Percentiles rank a stretch among this genome's conserved stretches.
phyloP scores from a whole-genome alignment of 1,140 invertebrate genomes.

The Laodelphax striatellus region DNA sequence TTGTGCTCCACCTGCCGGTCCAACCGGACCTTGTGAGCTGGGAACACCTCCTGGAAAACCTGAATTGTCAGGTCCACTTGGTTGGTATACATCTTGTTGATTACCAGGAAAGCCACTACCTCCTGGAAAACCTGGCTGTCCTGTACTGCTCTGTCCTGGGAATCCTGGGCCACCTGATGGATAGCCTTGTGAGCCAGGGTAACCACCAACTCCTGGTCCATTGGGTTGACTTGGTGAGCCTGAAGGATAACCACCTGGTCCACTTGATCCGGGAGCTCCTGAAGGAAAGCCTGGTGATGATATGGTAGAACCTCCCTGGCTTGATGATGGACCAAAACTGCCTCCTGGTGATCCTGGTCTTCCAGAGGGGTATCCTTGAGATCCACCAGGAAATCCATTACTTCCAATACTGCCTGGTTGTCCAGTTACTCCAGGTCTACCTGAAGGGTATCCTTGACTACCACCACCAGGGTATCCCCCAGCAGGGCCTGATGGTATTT shows the following conservation, averaged over 20 bases:
- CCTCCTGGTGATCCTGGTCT: slow-evolving; percentile 9
- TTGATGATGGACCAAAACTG: neutral
- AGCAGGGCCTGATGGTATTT: slow-evolving; percentile 11
- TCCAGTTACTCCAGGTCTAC: slow-evolving; percentile 18
- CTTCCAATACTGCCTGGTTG: slow-evolving; percentile 14
- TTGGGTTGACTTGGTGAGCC: neutral
- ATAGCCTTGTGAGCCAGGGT: neutral
- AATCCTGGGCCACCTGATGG: neutral
- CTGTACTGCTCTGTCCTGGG: neutral
- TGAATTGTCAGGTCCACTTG: slow-evolving; percentile 4
- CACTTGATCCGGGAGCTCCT: slow-evolving; percentile 15
- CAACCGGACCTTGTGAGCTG: slow-evolving; percentile 5
- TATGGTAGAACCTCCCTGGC: slow-evolving; percentile 21
- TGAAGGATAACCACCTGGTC: slow-evolving; percentile 4
- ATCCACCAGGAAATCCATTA: slow-evolving; percentile 17
- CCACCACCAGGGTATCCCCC: slow-evolving; percentile 14
- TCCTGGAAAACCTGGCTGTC: no score
- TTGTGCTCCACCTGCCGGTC: slow-evolving; percentile 5
- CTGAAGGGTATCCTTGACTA: slow-evolving; percentile 18
- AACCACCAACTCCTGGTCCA: neutral
- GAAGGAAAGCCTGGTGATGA: slow-evolving; percentile 11
- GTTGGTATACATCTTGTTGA: neutral
- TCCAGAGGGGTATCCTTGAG: slow-evolving; percentile 13
- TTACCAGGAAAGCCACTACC: neutral
- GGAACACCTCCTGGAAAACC: slow-evolving; percentile 14